phyloP scores from a whole-genome alignment of 2,113 vertebrate species.

The Antechinus stuartii region DNA sequence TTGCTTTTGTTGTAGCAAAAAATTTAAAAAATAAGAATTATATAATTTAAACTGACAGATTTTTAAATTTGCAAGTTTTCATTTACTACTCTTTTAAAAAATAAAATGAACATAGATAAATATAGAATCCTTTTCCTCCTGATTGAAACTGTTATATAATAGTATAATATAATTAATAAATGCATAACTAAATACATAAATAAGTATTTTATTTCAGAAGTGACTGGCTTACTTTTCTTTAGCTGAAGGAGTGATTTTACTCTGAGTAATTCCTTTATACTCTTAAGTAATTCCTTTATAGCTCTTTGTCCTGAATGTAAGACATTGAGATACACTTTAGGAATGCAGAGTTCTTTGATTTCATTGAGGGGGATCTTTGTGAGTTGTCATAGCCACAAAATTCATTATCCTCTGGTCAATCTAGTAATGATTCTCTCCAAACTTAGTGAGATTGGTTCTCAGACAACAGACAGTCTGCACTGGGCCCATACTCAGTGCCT shows the following conservation, averaged over 20 bases:
- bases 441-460: not conserved
- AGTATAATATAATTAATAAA: conserved; percentile 65
- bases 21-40: conserved; percentile 73
- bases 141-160: conserved; percentile 54
- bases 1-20: conserved; percentile 74
- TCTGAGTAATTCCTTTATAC: conserved; percentile 36
- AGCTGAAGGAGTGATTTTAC: conserved; percentile 53
- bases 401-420: not conserved
- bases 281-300: conserved; percentile 49
- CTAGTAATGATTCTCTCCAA: not conserved
- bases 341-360: not conserved
- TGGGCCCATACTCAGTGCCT: not conserved
- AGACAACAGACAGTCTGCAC: not conserved
- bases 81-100: conserved; percentile 64
- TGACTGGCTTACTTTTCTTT: conserved; percentile 55
- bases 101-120: conserved; percentile 28
- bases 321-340: conserved; percentile 29
- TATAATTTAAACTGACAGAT: conserved; percentile 77
- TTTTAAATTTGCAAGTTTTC: conserved; percentile 68
- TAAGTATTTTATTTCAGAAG: conserved; percentile 66
- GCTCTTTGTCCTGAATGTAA: conserved; percentile 41
- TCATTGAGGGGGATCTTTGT: not conserved
- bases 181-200: conserved; percentile 35
- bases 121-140: conserved; percentile 62
- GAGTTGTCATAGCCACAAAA: not conserved